These are phyloP conservation scores for Enteromius trimaculatus DNA, from an alignment of 2,797 vertebrate species.

Conservation along the genomic window DNA sequence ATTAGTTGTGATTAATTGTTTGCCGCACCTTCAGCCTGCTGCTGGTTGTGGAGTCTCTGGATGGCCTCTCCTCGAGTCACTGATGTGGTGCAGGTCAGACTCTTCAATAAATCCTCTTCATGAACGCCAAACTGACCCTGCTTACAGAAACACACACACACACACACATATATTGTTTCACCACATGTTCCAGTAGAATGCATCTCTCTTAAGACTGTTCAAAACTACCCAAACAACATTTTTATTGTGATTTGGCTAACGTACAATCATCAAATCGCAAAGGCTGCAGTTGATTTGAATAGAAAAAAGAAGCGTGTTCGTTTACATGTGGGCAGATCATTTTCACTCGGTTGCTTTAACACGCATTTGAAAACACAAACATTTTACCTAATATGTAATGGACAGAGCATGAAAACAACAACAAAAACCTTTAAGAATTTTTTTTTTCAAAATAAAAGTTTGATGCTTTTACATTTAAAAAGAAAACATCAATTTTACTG, in stretches of 20 bases:
- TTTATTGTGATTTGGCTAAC: too few relatives aligned
- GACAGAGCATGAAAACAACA: too few relatives aligned
- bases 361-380: neutral
- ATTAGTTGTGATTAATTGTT: too few relatives aligned
- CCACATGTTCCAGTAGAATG: neutral
- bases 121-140: constrained; percentile 81
- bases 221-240: neutral
- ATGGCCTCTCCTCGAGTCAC: constrained; percentile 79
- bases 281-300: neutral
- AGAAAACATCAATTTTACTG: too few relatives aligned
- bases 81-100: constrained; percentile 74
- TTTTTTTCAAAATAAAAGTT: neutral
- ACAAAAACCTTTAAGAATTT: too few relatives aligned
- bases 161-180: neutral
- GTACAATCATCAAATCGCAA: too few relatives aligned
- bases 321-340: neutral
- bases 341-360: neutral
- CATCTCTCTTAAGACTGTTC: too few relatives aligned
- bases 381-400: neutral
- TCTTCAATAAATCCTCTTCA: constrained; percentile 75
- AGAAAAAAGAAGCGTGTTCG: neutral
- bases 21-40: constrained; percentile 77
- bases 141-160: constrained; percentile 15
- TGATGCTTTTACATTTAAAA: neutral
- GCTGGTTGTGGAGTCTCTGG: constrained; percentile 76